A percentile compares a stretch with the other conserved stretches of the same genome.
These are phyloP conservation scores for Eira barbara DNA, from an alignment of 2,113 vertebrate genomes.

Conservation along the genomic window DNA sequence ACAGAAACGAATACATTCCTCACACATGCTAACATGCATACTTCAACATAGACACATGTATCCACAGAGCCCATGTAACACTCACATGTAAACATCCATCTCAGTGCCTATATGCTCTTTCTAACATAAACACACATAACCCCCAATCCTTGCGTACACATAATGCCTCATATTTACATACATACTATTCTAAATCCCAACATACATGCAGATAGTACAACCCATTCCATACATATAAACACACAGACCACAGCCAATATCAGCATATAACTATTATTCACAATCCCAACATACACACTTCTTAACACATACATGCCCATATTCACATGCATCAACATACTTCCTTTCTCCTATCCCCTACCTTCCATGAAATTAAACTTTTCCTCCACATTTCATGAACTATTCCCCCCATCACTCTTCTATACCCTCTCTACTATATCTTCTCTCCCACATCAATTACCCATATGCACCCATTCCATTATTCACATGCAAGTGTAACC, in stretches of 20 bases:
- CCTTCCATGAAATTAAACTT: neutral
- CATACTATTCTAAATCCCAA: neutral
- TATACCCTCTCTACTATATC: accelerated
- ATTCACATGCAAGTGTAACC: neutral
- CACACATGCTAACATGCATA: neutral
- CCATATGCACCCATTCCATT: accelerated
- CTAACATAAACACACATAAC: too few species aligned
- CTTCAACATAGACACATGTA: neutral
- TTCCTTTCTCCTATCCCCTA: neutral
- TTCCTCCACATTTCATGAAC: too few species aligned
- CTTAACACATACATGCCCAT: neutral
- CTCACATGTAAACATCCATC: neutral
- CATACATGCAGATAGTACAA: neutral
- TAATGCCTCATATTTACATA: neutral
- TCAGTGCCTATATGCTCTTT: neutral
- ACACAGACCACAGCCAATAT: neutral
- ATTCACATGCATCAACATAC: neutral
- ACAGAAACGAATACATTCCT: neutral
- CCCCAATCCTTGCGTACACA: too few species aligned
- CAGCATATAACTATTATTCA: neutral
- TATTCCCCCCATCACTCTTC: too few species aligned
- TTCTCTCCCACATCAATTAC: neutral
- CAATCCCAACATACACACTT: too few species aligned
- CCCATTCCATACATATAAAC: neutral
- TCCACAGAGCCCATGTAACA: neutral